Evolutionary conservation across 2,797 vertebrate species (phyloP), one percentile per base, ranked within the genome.

Genomic region (Salmo trutta): DNA sequence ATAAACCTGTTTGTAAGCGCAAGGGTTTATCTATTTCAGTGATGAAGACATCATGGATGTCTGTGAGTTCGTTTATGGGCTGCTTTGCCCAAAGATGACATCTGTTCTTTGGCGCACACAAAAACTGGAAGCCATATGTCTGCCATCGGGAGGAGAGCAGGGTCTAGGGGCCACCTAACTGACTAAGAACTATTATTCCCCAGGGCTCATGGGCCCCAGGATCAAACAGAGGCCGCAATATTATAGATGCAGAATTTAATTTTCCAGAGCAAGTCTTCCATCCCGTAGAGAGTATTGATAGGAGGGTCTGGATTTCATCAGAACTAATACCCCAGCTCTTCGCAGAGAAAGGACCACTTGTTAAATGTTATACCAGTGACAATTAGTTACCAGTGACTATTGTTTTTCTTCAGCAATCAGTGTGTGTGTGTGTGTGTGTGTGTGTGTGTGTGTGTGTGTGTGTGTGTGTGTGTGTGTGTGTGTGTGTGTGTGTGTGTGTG

Each of bases 231-330:
- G 87, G 83, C 36, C 27, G 52, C 59, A 80, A 84, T 86, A 83
- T 91, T 76, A 85, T 89, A 85, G 88, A 92, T 84, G 85, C 85
- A 85, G 88, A 81, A 84, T 83, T 83, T 83, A 86, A 87, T 92
- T 93, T 92, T 90, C 90, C 93, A 94, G 93, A 92, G 86, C 75
- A 47, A 82, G 78, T 85, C 88, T 87, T 83, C 79, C 82, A 70
- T 87, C 86, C 86, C 74, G 4, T 24, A 19, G 81, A 86, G 88
- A 85, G 88, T 86, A 83, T 47, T 75, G 83, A 77, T 86, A 81
- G 3, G 27, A 69, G 82, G 81, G 79, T 83, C 93, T 93, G 93
- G 85, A 65, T 88, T 92, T 88, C 86, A 85, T 92, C 93, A 85
- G 10, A 47, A 59, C 51, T 70, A 47, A 36, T 51, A 27, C 73